Evolutionary conservation across 2,797 vertebrate genomes (phyloP).

Genomic region (Scleropages formosus): DNA sequence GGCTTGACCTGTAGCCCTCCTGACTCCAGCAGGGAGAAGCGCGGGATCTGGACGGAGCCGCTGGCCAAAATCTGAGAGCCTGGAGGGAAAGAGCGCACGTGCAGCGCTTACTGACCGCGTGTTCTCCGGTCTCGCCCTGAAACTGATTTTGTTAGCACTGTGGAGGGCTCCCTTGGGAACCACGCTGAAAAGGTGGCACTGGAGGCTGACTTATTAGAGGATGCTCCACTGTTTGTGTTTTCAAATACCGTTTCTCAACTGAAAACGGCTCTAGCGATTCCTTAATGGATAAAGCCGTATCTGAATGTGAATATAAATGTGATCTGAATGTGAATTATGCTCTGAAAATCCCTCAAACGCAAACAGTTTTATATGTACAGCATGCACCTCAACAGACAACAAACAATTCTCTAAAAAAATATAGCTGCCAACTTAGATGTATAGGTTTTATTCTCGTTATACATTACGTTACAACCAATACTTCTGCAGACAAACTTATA

Average conservation of each 20-base stretch:
- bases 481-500: too few species aligned
- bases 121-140: neutral
- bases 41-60: conserved; percentile 80
- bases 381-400: too few species aligned
- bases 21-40: conserved; percentile 84
- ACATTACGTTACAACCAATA: too few species aligned
- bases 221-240: conserved; percentile 23
- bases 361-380: too few species aligned
- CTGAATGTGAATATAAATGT: conserved; percentile 30
- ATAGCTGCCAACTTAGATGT: too few species aligned
- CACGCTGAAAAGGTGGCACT: conserved; percentile 24
- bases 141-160: conserved; percentile 39
- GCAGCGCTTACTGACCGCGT: neutral
- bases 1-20: conserved; percentile 84
- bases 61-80: conserved; percentile 82
- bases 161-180: conserved; percentile 37
- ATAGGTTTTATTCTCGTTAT: too few species aligned
- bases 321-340: too few species aligned
- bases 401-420: too few species aligned
- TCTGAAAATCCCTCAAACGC: too few species aligned
- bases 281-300: conserved; percentile 43
- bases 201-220: conserved; percentile 37
- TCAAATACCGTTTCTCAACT: conserved; percentile 29
- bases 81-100: conserved; percentile 49
- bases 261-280: conserved; percentile 40